phyloP scores from a whole-genome alignment of 2,113 vertebrate genomes.

The Mionectes macconnelli region DNA sequence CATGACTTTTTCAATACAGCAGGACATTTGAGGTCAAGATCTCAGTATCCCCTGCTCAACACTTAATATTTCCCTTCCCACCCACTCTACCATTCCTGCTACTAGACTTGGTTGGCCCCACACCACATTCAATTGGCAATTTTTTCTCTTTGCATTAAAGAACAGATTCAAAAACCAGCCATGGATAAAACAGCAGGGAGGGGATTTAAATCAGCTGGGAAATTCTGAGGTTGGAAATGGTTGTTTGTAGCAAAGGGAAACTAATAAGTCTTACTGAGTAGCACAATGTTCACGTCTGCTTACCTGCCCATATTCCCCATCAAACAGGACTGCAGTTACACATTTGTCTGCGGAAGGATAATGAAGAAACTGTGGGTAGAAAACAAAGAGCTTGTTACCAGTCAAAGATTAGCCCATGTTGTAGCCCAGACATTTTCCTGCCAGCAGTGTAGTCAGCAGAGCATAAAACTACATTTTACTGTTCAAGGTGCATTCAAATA shows the following conservation, averaged over 20 bases:
- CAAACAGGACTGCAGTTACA: background rate
- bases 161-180: background rate
- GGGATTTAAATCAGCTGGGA: background rate
- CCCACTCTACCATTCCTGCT: background rate
- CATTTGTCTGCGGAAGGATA: background rate
- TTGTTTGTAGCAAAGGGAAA: background rate
- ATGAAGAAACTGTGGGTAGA: background rate
- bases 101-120: background rate
- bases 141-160: background rate
- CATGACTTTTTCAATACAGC: background rate
- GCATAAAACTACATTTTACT: slow-evolving; percentile 9
- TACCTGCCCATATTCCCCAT: background rate
- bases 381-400: slow-evolving; percentile 31
- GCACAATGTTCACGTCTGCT: background rate
- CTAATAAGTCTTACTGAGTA: background rate
- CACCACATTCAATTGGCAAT: background rate
- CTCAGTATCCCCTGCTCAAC: background rate
- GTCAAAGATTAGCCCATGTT: background rate
- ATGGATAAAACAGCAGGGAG: background rate
- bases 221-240: background rate
- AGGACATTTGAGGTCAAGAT: background rate
- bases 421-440: background rate
- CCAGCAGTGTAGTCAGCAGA: slow-evolving; percentile 4
- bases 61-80: background rate
- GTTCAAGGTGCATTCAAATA: background rate